Evolutionary conservation across 2,797 vertebrate species (phyloP).

Genomic region (Octomys mimax): DNA sequence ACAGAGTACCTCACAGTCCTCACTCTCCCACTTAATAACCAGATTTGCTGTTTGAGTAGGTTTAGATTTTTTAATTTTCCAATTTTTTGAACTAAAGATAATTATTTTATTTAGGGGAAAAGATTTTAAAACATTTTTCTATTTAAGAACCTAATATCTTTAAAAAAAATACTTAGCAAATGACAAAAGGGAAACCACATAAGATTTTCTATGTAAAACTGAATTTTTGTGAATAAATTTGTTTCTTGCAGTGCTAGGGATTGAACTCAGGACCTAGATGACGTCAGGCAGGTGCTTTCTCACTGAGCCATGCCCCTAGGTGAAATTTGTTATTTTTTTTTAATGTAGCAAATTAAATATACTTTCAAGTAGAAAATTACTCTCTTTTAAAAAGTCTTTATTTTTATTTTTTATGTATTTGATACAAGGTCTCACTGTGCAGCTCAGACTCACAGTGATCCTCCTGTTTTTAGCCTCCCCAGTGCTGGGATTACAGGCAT

Average conservation of each 20-base stretch:
- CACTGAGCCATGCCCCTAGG: neutral
- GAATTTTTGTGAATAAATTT: neutral
- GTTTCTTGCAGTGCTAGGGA: neutral
- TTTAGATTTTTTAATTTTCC: conserved; percentile 51
- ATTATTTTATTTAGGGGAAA: conserved; percentile 55
- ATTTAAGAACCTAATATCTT: neutral
- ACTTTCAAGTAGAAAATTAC: neutral
- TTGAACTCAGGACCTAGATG: neutral
- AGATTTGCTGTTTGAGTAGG: neutral
- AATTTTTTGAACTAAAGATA: conserved; percentile 44
- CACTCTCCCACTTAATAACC: neutral
- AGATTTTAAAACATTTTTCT: conserved; percentile 38
- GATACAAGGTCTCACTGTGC: too few species aligned
- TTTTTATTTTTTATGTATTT: too few species aligned
- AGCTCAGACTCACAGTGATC: too few species aligned
- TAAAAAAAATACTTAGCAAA: neutral
- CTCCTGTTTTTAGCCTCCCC: too few species aligned
- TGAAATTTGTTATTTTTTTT: neutral
- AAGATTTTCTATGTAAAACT: conserved; percentile 36
- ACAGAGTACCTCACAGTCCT: neutral
- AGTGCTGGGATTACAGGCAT: too few species aligned
- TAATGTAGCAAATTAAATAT: neutral
- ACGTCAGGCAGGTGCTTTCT: neutral
- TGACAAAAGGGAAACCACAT: conserved; percentile 18
- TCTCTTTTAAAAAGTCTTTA: neutral